Percentiles rank a stretch among this genome's conserved stretches.
Conservation (phyloP, 2,888 invertebrate genomes). For the Cotesia congregata region DNA sequence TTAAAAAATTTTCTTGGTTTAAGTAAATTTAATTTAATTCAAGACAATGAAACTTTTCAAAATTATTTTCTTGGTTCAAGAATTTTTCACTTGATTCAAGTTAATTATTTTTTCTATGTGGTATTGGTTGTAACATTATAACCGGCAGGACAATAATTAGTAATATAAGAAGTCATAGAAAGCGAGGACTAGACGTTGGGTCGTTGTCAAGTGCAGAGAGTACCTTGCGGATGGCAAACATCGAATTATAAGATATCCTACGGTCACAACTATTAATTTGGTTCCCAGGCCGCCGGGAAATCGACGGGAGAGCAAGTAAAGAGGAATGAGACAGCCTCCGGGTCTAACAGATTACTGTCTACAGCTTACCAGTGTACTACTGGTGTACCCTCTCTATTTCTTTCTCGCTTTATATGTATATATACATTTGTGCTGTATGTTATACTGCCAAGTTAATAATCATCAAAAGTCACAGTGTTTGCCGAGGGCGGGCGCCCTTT, state of each 20-base stretch:
- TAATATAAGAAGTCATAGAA: conserved; percentile 6
- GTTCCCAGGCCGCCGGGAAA: conserved; percentile 62
- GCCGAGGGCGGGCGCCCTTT: conserved; percentile 69
- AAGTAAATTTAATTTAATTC: no score
- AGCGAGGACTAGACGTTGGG: not conserved
- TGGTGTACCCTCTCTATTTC: conserved; percentile 36
- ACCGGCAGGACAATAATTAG: not conserved
- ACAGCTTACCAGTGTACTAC: conserved; percentile 51
- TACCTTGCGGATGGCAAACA: conserved; percentile 54
- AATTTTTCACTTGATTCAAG: no score
- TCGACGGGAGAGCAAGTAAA: conserved; percentile 44
- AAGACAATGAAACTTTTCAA: no score
- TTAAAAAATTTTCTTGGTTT: no score
- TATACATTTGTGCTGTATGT: conserved; percentile 40
- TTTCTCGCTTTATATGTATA: conserved; percentile 31
- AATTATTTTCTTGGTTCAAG: no score
- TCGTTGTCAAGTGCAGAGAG: conserved; percentile 46
- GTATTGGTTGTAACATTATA: not conserved
- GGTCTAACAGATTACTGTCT: conserved; percentile 66
- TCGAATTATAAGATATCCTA: conserved; percentile 62
- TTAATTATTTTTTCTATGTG: no score
- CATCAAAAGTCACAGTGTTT: conserved; percentile 71
- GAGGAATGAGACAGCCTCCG: conserved; percentile 56
- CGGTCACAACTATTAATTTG: conserved; percentile 68
- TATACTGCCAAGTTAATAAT: conserved; percentile 69